Base-by-base conservation (phyloP, 2,113 vertebrate species). In the Tichodroma muraria region DNA sequence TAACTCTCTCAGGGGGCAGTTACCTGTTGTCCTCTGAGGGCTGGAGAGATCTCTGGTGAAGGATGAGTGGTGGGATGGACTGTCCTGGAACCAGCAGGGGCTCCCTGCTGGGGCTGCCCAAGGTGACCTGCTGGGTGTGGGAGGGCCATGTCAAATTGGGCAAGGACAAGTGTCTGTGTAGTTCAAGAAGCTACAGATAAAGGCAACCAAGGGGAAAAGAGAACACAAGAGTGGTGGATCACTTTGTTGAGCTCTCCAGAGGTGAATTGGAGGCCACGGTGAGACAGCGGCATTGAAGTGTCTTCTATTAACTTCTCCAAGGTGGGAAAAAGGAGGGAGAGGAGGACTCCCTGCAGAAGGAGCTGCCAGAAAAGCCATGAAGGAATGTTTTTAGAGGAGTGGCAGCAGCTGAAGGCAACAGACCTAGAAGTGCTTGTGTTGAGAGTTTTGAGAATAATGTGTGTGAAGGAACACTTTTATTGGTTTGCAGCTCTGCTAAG, bases 91-190 rank as follows among this genome's bases (percentile, higher is more conserved):
- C 4, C 1, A 3, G 37, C 5, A 47, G 40, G 15, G 3, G 1
- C 2, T 33, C 4, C 21, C 20, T 52, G 15, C 13, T 52, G 23
- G n/a, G 64, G 10, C 47, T 68, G 45, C 22, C 42, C 10, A 1
- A 13, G 14, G 6, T 64, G 54, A 19, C 23, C 27, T 27, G 9
- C 25, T 47, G 38, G 13, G 4, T 45, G 25, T 49, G 40, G 38
- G 8, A 49, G 6, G 5, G 8, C 21, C 35, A 0, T 18, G 1
- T 17, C 18, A 9, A 22, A 56, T 2, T 1, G 1, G 2, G 23
- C 8, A 28, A 50, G 9, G 30, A 50, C 44, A 76, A 63, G 4
- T 8, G 15, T 7, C 25, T 19, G 14, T 44, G 31, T 1, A 1
- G 11, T 6, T 63, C 33, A 15, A 33, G 33, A 89, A 40, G 38